These are phyloP conservation scores for Otolemur garnettii DNA, from an alignment of 2,113 vertebrate species.

Conservation along the genomic window DNA sequence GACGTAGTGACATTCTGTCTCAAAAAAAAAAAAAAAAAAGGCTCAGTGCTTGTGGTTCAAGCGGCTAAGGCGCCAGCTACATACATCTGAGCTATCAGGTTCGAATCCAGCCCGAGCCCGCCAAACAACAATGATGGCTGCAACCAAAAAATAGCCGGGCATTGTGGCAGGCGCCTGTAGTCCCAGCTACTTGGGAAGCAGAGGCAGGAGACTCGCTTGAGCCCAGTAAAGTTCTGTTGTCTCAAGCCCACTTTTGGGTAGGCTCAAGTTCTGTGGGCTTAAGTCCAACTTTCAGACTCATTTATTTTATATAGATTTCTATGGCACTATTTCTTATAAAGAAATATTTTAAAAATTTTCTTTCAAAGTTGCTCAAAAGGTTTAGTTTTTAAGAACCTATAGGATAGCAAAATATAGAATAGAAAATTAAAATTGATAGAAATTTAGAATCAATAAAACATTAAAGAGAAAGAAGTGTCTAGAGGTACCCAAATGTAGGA, in stretches of 20 bases:
- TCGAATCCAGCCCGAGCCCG: too few relatives aligned
- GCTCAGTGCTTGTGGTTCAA: too few relatives aligned
- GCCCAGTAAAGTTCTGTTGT: neutral
- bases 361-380: slow-evolving; percentile 38
- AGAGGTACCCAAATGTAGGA: neutral
- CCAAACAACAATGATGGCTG: too few relatives aligned
- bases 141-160: too few relatives aligned
- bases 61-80: too few relatives aligned
- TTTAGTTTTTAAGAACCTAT: slow-evolving; percentile 18
- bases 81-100: too few relatives aligned
- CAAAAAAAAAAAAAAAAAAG: too few relatives aligned
- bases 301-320: slow-evolving; percentile 4
- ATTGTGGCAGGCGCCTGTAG: too few relatives aligned
- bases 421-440: neutral
- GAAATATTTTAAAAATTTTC: neutral
- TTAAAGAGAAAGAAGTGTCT: neutral
- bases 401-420: neutral
- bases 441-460: slow-evolving; percentile 28
- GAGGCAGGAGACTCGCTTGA: too few relatives aligned
- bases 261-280: too few relatives aligned
- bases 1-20: too few relatives aligned
- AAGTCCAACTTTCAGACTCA: neutral
- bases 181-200: too few relatives aligned
- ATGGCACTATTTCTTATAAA: neutral
- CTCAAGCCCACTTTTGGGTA: neutral